phyloP scores from a whole-genome alignment of 1,140 invertebrate species.

The Euwallacea similis region DNA sequence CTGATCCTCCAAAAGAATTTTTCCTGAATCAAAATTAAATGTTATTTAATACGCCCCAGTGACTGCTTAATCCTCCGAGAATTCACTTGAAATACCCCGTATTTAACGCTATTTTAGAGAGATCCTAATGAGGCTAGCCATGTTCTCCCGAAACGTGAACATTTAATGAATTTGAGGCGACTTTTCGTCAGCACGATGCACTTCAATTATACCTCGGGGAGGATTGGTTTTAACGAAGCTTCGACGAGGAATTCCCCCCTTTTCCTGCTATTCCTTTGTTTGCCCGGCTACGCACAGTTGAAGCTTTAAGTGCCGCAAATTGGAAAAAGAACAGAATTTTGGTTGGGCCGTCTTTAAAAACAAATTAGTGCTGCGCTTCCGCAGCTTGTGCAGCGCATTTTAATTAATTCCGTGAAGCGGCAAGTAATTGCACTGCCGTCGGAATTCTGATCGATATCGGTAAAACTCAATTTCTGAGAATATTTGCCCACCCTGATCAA shows the following conservation, averaged over 20 bases:
- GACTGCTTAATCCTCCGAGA: background rate
- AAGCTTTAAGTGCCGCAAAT: conserved; percentile 11
- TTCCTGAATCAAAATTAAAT: too few relatives aligned
- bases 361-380: background rate
- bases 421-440: too few relatives aligned
- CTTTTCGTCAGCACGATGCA: conserved; percentile 24
- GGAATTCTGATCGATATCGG: too few relatives aligned
- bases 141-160: conserved; percentile 20
- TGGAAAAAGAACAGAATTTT: conserved; percentile 10
- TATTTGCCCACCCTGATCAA: too few relatives aligned
- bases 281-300: conserved; percentile 17
- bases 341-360: background rate
- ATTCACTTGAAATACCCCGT: background rate
- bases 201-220: conserved; percentile 21
- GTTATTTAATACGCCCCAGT: background rate
- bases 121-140: conserved; percentile 21
- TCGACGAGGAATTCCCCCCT: conserved; percentile 13
- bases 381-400: too few relatives aligned
- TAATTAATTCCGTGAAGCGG: too few relatives aligned
- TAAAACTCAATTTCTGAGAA: too few relatives aligned
- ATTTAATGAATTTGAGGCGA: conserved; percentile 29
- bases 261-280: conserved; percentile 14
- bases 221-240: conserved; percentile 25
- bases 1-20: too few relatives aligned
- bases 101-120: background rate